Percentiles rank a stretch among this genome's conserved stretches.
These are phyloP conservation scores for Anthoscopus minutus DNA, from an alignment of 2,113 vertebrate genomes.

Conservation along the genomic window DNA sequence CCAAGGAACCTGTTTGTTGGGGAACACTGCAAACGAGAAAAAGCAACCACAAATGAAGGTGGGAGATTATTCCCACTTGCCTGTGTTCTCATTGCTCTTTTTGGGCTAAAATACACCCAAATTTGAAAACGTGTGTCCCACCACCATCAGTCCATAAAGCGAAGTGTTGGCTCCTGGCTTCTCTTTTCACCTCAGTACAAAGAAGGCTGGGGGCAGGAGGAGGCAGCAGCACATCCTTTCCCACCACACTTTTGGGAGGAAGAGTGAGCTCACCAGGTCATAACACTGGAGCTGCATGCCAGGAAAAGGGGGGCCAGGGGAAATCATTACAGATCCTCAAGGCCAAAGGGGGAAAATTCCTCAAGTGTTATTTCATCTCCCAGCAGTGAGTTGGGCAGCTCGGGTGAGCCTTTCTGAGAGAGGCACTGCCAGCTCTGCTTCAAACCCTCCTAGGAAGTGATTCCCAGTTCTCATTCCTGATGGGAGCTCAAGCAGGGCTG, in stretches of 20 bases:
- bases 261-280: neutral
- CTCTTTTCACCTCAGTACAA: neutral
- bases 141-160: fast-evolving
- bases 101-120: neutral
- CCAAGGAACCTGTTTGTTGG: neutral
- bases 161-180: neutral
- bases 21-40: neutral
- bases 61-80: neutral
- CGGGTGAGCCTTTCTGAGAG: fast-evolving
- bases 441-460: neutral
- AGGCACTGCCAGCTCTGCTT: neutral
- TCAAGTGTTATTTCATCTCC: neutral
- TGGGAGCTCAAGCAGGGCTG: neutral
- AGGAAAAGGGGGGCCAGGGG: neutral
- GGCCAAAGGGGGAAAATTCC: neutral
- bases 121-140: neutral
- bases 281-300: neutral
- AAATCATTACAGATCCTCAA: neutral
- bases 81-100: neutral
- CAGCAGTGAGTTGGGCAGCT: neutral
- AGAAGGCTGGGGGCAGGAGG: neutral
- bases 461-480: neutral
- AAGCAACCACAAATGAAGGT: neutral
- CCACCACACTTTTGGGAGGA: neutral
- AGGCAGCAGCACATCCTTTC: neutral